These are phyloP conservation scores for Mystacides longicornis DNA, from an alignment of 2,888 invertebrate genomes.

Conservation along the genomic window DNA sequence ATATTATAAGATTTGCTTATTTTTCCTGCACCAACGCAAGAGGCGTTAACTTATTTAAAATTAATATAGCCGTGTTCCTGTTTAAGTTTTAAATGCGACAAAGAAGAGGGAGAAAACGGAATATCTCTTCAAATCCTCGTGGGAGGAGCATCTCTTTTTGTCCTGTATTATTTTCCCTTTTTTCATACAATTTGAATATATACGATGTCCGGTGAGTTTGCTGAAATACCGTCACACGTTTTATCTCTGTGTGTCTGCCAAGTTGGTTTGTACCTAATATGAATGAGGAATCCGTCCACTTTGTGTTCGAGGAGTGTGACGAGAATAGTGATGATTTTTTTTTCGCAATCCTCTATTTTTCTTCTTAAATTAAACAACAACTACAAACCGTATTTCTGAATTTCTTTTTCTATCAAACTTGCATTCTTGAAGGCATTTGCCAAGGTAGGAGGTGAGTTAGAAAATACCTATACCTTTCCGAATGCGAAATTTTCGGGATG, in stretches of 20 bases:
- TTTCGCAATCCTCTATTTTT: background rate
- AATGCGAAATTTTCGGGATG: too few relatives aligned
- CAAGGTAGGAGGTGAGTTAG: too few relatives aligned
- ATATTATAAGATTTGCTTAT: too few relatives aligned
- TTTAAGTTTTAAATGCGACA: background rate
- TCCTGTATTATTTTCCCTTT: background rate
- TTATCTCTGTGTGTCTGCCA: too few relatives aligned
- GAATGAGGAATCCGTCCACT: background rate
- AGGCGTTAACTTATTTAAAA: too few relatives aligned
- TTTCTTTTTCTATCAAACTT: too few relatives aligned
- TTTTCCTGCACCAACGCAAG: too few relatives aligned
- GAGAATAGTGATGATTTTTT: background rate
- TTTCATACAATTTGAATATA: background rate
- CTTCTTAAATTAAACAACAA: background rate
- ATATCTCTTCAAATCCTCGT: background rate
- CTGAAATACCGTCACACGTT: background rate
- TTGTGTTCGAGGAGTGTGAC: background rate
- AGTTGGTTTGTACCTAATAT: background rate
- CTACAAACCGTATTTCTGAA: background rate
- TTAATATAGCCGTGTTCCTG: too few relatives aligned
- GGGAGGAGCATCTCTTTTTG: background rate
- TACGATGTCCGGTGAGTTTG: background rate
- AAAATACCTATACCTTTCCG: too few relatives aligned
- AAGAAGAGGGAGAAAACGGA: background rate
- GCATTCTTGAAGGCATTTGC: too few relatives aligned